Evolutionary conservation across 2,888 invertebrate genomes (phyloP).

Genomic region (Patella pellucida): DNA sequence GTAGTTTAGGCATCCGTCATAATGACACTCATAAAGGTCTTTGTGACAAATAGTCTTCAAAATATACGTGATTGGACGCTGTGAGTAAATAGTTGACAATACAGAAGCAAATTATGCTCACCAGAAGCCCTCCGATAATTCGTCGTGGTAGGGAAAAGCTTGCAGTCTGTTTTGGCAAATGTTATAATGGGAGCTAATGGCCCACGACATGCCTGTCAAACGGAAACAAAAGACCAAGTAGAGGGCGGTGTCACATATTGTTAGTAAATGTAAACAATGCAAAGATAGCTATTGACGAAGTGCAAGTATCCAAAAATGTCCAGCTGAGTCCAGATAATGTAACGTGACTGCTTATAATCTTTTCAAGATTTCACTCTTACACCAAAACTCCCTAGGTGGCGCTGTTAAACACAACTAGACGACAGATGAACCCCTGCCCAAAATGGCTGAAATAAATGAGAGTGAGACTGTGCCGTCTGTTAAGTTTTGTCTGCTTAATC

Average conservation of each 20-base stretch:
- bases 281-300: slow-evolving; percentile 10
- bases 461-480: background rate
- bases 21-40: slow-evolving; percentile 19
- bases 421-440: slow-evolving; percentile 5
- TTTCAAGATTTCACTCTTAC: slow-evolving; percentile 9
- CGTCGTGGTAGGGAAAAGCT: slow-evolving; percentile 18
- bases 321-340: slow-evolving; percentile 1
- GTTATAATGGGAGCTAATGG: slow-evolving; percentile 38
- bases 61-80: slow-evolving; percentile 23
- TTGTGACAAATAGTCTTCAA: slow-evolving; percentile 23
- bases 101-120: slow-evolving; percentile 16
- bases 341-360: slow-evolving; percentile 10
- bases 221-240: slow-evolving; percentile 35
- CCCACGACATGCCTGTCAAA: slow-evolving; percentile 37
- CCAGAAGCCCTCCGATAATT: slow-evolving; percentile 12
- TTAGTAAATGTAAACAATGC: slow-evolving; percentile 21
- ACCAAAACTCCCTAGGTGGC: background rate
- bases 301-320: slow-evolving; percentile 11
- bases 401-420: background rate
- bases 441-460: background rate
- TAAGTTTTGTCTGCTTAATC: background rate
- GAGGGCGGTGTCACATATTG: slow-evolving; percentile 24
- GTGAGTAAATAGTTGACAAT: slow-evolving; percentile 26
- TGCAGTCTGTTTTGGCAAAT: slow-evolving; percentile 29
- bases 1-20: slow-evolving; percentile 4